Conservation (phyloP, 1,140 invertebrate genomes). For the Trachymyrmex cornetzi region DNA sequence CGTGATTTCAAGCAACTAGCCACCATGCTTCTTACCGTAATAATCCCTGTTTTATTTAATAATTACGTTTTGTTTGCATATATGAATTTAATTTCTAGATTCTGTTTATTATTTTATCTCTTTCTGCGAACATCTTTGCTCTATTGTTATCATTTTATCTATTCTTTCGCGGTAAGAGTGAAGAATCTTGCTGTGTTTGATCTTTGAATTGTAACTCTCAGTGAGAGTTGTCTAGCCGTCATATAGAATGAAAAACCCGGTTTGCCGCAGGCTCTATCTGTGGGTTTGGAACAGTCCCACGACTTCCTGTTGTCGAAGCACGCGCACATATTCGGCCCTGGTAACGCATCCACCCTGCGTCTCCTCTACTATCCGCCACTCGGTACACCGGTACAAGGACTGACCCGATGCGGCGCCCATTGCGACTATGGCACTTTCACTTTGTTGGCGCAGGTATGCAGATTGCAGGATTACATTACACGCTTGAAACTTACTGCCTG, state of each 20-base stretch:
- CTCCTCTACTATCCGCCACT: conserved; percentile 90
- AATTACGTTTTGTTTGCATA: background rate
- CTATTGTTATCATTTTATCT: background rate
- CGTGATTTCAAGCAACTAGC: conserved; percentile 90
- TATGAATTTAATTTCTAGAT: background rate
- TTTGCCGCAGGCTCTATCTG: conserved; percentile 88
- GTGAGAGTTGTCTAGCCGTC: background rate
- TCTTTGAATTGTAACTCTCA: background rate
- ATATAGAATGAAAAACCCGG: background rate
- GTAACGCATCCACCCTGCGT: conserved; percentile 90
- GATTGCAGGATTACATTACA: conserved; percentile 38
- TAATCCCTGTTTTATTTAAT: conserved; percentile 18
- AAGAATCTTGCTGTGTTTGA: background rate
- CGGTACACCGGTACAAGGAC: conserved; percentile 83
- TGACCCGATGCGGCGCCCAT: conserved; percentile 90
- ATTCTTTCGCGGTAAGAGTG: background rate
- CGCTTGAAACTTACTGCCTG: background rate
- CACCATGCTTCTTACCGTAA: conserved; percentile 87
- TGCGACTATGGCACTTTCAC: conserved; percentile 92
- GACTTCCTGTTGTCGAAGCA: conserved; percentile 89
- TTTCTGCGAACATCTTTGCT: background rate
- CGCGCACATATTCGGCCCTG: conserved; percentile 88
- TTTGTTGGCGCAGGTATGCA: conserved; percentile 89
- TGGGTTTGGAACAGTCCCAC: conserved; percentile 86
- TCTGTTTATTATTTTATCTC: background rate